Evolutionary conservation across 2,797 vertebrate species (phyloP), one percentile per base, ranked within the genome.

Genomic region (Tokudaia muenninki): DNA sequence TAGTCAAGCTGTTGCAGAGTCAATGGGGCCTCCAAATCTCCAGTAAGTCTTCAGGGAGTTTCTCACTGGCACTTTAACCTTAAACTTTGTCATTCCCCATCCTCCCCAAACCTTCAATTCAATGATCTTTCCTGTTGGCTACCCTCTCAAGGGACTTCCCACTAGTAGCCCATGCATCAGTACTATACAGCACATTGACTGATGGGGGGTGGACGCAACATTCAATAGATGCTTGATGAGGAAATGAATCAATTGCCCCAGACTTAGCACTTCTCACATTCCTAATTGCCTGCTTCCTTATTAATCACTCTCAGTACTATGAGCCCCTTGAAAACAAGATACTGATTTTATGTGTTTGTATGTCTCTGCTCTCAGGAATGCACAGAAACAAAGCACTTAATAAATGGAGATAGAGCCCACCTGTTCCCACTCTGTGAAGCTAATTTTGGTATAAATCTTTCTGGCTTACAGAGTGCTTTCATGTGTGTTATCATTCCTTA

Each of bases 141-240:
- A 61, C 10, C 19, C 72, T 67, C 67, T 83, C 86, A n/a, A 0
- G 0, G 19, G 72, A 52, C 55, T 90, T 87, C 82, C 78, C 59
- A 6, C 8, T 74, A 74, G 22, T 3, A 63, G 14, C 50, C 29
- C 14, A 11, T 1, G 14, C 37, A 50, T 52, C 74, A 9, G 0
- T 2, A 41, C 29, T 13, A 87, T 8, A 9, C 7, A 82, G 55
- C 41, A 24, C 17, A 29, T 13, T 34, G 59, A 34, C 55, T 78
- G 70, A 65, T 47, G 29, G 31, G 21, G 77, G 55, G 34, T 17
- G 87, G 50, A 3, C 31, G 12, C 67, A 70, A 4, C 81, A 87
- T 11, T 96, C 88, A 50, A 82, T 95, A 86, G 87, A 86, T 94
- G 83, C 72, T 87, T 97, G 93, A 94, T 94, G 75, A 87, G 90